phyloP scores from a whole-genome alignment of 2,113 vertebrate genomes.

The Leuciscus idus region DNA sequence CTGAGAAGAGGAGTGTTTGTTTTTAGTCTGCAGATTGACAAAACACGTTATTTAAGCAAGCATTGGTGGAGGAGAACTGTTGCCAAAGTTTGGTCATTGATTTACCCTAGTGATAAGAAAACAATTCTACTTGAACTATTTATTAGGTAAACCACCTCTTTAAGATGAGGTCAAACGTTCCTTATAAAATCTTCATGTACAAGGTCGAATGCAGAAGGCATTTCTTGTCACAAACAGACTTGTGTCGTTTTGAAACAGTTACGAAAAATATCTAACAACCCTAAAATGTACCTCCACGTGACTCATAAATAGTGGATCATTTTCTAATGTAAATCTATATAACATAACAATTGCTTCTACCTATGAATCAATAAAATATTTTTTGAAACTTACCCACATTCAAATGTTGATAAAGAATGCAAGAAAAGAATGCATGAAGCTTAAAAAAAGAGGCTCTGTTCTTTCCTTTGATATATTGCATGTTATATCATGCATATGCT shows the following conservation, averaged over 20 bases:
- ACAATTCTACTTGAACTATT: slow-evolving; percentile 5
- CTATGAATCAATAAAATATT: neutral
- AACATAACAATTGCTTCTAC: neutral
- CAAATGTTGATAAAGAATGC: too few relatives aligned
- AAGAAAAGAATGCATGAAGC: too few relatives aligned
- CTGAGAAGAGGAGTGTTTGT: slow-evolving; percentile 60
- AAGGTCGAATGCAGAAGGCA: slow-evolving; percentile 41
- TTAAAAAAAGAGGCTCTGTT: too few relatives aligned
- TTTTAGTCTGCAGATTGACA: slow-evolving; percentile 57
- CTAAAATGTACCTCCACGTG: neutral
- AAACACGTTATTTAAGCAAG: slow-evolving; percentile 40
- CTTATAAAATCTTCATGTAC: neutral
- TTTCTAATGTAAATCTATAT: neutral
- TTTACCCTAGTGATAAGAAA: slow-evolving; percentile 27
- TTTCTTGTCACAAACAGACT: slow-evolving; percentile 50
- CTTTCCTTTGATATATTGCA: too few relatives aligned
- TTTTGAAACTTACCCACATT: too few relatives aligned
- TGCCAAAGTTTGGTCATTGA: neutral
- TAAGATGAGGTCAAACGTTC: neutral
- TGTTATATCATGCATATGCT: too few relatives aligned
- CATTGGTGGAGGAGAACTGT: neutral
- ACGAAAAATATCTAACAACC: neutral
- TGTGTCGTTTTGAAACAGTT: neutral
- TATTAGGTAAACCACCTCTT: neutral
- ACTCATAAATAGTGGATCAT: neutral